Evolutionary conservation across 2,113 vertebrate genomes (phyloP), one percentile per base, ranked within the genome.

Genomic region (Scortum barcoo): DNA sequence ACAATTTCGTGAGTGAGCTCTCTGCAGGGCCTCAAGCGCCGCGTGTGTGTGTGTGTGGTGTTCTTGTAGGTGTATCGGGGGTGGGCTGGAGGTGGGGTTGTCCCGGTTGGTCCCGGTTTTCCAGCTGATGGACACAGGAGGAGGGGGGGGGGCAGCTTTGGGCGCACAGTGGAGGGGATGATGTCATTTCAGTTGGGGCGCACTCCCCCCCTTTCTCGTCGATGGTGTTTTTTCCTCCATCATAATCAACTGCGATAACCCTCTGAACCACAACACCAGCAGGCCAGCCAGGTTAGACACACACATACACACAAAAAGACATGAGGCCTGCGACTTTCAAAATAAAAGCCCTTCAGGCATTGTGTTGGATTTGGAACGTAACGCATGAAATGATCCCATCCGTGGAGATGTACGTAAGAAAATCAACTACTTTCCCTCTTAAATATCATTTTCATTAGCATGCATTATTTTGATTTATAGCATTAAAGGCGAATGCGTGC

Each of bases 1-100:
- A 98, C 93, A 97, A 93, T 94, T 99, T 99, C 91, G 98, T 99
- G 92, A 99, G 98, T 97, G 92, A 61, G 78, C 68, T 58, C n/a
- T 60, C 65, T 71, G 76, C 74, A 78, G 78, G 88, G 85, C 86
- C 85, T 79, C 8, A 12, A 3, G 42, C 40, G 10, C 22, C 5
- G 50, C 53, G 46, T 74, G 58, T 58, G 62, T 38, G 53, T 33
- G 26, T 14, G 26, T 33, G 56, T 12, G 68, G 75, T 44, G 71
- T 42, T 46, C 16, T 65, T 57, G 72, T 76, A 86, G 80, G 92
- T 86, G 93, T 74, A 88, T 78, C 78, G 70, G 58, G 70, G 71
- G 69, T 81, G 62, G 50, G 76, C 5, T 57, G 70, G 80, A 84
- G 80, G 76, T 86, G 82, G 68, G 86, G 74, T 71, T 75, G 84